Base-by-base conservation (phyloP, 92 coral and sea anemone species). In the Zoanthus sansibaricus region DNA sequence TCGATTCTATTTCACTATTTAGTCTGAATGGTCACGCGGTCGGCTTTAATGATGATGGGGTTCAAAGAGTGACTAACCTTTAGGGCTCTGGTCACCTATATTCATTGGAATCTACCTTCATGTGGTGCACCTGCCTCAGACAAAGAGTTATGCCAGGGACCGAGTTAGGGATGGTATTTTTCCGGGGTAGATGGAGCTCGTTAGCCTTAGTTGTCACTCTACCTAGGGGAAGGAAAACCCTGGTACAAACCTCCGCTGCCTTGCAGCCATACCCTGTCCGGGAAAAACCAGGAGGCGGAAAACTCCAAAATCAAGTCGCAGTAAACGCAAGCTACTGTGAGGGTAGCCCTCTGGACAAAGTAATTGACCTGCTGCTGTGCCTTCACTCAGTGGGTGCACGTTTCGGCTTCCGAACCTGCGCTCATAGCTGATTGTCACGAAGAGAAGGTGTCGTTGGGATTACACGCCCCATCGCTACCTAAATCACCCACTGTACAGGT, bases 361-460 rank as follows among this genome's bases (percentile, higher is more conserved):
- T 52, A 21, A 18, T 72, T 56, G 84, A 49, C 84, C 84, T 7
- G 72, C 72, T 79, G 84, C 84, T 79, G 72, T 51, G 48, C 84
- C 84, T 79, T 45, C 71, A 79, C 46, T 56, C 71, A 79, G 69
- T 2, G 17, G 72, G 71, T 59, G 72, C 72, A 79, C 84, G 72
- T 58, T 79, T 79, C 71, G 72, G 84, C 32, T 79, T 16, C 71
- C 84, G 20, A 79, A 52, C 84, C 84, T 58, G 84, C 69, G 58
- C 71, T 20, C 72, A 32, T 20, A 59, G 17, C 84, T 79, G 72
- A 52, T 7, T 79, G 84, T 1, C 12, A 54, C 72, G 71, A 79
- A 58, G 49, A 71, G 76, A 71, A 52, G 76, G 25, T 71, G 76
- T 37, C 51, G 18, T 37, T 71, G 47, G 32, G 76, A 71, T 71